Base-by-base conservation (phyloP, 2,888 invertebrate species). In the Molorchus minor region DNA sequence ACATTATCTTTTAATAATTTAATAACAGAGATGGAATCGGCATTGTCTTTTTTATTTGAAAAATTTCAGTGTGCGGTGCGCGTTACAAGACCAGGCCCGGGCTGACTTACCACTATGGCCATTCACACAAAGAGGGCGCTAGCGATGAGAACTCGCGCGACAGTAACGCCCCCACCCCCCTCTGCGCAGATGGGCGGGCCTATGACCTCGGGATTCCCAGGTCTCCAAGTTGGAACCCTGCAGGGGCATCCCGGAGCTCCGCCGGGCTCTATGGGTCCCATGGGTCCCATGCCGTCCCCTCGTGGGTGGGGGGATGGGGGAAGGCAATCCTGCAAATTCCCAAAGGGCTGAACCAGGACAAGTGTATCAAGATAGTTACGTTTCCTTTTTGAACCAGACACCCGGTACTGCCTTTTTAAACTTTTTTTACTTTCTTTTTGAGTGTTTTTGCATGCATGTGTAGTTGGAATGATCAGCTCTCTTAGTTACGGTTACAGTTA, bases 81-180 rank as follows among this genome's bases (percentile, higher is more conserved):
- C 90, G 95, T 79, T 96, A 97, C 90, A 96, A 97, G 87, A 96
- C 96, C 69, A 88, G 96, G 72, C 95, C 96, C 71, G 96, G 96
- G 71, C 88, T 97, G 79, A 94, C 93, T 75, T 96, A 96, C 86
- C 96, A 97, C 88, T 93, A 92, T 87, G 90, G 91, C 78, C 95
- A 95, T 85, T 92, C 93, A 77, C 94, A 94, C 87, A 86, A 86
- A 81, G 86, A 86, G 76, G 83, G 85, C 65, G 82, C 75, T 77
- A 81, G 80, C 73, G 81, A 82, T 71, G 80, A 81, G 72, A 81
- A 82, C 75, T 82, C 76, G 71, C 79, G 82, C 72, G 81, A 81
- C 75, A 78, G 79, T 72, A 77, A 75, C 68, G 76, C 77, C 69
- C 75, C 78, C 67, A 73, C 77, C 67, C 75, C n/a, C 78, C 58